phyloP scores from a whole-genome alignment of 2,888 invertebrate species.

The Hirudinaria manillensis region DNA sequence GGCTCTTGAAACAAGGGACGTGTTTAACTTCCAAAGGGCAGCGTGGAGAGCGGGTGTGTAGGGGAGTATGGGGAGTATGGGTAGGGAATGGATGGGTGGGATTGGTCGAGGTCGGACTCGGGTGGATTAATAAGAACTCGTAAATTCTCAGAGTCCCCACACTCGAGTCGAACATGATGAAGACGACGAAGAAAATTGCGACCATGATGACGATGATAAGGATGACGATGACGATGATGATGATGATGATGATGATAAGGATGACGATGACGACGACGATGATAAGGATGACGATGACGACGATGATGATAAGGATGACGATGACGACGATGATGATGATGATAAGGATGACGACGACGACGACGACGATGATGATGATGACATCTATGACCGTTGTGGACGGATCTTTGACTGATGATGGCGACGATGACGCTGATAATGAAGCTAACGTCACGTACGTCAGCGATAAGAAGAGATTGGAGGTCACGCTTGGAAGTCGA shows the following conservation, averaged over 20 bases:
- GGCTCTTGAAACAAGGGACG: no score
- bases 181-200: not conserved
- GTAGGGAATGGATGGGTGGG: no score
- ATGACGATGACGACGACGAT: not conserved
- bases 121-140: no score
- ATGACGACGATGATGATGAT: constrained; percentile 3
- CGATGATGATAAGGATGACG: not conserved
- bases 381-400: not conserved
- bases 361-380: not conserved
- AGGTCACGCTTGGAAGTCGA: no score
- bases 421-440: not conserved
- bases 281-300: not conserved
- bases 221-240: not conserved
- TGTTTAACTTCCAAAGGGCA: no score
- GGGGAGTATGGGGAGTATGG: no score
- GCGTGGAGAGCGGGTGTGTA: no score
- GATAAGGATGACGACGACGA: not conserved
- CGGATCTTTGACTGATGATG: not conserved
- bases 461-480: not conserved
- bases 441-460: not conserved
- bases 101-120: no score
- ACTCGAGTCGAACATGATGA: not conserved
- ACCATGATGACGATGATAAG: not conserved
- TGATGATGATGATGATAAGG: not conserved
- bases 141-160: no score